A percentile compares a stretch with the other conserved stretches of the same genome.
Evolutionary conservation across 2,113 vertebrate genomes (phyloP).

Genomic region (Sceloporus tristichus): DNA sequence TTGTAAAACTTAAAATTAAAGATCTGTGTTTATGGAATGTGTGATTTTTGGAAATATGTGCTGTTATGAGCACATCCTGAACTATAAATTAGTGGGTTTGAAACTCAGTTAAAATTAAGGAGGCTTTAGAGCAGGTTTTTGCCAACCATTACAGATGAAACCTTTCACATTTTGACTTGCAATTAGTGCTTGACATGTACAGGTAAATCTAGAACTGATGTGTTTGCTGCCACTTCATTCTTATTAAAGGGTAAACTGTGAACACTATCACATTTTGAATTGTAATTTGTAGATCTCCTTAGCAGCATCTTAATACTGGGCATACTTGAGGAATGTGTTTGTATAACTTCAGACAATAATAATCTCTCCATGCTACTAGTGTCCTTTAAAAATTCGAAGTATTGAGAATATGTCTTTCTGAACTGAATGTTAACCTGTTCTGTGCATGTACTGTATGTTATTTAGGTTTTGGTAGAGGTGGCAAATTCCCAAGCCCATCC

Average conservation of each 20-base stretch:
- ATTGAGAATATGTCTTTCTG: background rate
- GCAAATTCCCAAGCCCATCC: background rate
- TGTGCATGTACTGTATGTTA: background rate
- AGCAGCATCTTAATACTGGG: slow-evolving; percentile 30
- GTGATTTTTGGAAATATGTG: slow-evolving; percentile 22
- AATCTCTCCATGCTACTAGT: background rate
- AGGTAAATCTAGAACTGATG: slow-evolving; percentile 29
- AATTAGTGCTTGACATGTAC: slow-evolving; percentile 21
- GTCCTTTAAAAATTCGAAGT: background rate
- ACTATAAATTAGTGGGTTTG: slow-evolving; percentile 52
- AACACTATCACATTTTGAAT: slow-evolving; percentile 39
- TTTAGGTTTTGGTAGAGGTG: background rate
- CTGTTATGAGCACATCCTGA: slow-evolving; percentile 13
- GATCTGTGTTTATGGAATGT: slow-evolving; percentile 16
- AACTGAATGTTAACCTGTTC: background rate
- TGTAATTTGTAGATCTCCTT: slow-evolving; percentile 25
- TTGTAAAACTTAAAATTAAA: slow-evolving; percentile 30
- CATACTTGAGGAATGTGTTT: slow-evolving; percentile 1
- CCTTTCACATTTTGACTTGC: slow-evolving; percentile 39
- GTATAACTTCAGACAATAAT: background rate
- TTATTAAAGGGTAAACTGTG: slow-evolving; percentile 32
- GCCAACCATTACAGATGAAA: slow-evolving; percentile 43
- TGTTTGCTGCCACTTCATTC: slow-evolving; percentile 37
- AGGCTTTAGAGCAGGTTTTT: slow-evolving; percentile 28
- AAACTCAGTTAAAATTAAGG: slow-evolving; percentile 51